Evolutionary conservation across 2,797 vertebrate genomes (phyloP), one percentile per base, ranked within the genome.

Genomic region (Phoebastria nigripes): DNA sequence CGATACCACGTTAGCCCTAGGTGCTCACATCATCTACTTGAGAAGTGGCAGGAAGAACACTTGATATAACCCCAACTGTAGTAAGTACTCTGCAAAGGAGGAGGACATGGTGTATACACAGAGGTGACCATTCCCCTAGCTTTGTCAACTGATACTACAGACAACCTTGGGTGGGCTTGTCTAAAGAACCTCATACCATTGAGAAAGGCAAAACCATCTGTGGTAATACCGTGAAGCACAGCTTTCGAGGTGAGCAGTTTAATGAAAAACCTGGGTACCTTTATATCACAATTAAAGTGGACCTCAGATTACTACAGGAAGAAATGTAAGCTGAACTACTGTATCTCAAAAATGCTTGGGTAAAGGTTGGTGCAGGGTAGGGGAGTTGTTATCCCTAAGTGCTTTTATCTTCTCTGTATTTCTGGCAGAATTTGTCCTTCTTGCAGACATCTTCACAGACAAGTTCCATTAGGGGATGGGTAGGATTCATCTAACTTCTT

Each of bases 1-100:
- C 0, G 1, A 29, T 3, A 4, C 2, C 7, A 17, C 0, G 0
- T 22, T 52, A 65, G 65, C 31, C 41, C 44, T 4, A 16, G 0
- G 2, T 26, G 22, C 24, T 62, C 63, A 24, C n/a, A n/a, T 33
- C 31, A 44, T 8, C 54, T 51, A 5, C 58, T 16, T 24, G 33
- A 54, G 70, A 84, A 92, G 11, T 3, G 29, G 19, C 20, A 87
- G 66, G n/a, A 82, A 51, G 70, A 69, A 13, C 12, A 21, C 19
- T 21, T 25, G 21, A 18, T 2, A 24, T 6, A 83, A 73, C 29
- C 18, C 5, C 42, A 62, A 1, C 21, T 20, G 21, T 5, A 52
- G 35, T 5, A 85, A 82, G 12, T 44, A 33, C 9, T 71, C 33
- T 20, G 15, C 70, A 44, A 33, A 54, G n/a, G 12, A 56, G 21